Conservation (phyloP, 2,888 invertebrate genomes). For the Colostygia pectinataria region DNA sequence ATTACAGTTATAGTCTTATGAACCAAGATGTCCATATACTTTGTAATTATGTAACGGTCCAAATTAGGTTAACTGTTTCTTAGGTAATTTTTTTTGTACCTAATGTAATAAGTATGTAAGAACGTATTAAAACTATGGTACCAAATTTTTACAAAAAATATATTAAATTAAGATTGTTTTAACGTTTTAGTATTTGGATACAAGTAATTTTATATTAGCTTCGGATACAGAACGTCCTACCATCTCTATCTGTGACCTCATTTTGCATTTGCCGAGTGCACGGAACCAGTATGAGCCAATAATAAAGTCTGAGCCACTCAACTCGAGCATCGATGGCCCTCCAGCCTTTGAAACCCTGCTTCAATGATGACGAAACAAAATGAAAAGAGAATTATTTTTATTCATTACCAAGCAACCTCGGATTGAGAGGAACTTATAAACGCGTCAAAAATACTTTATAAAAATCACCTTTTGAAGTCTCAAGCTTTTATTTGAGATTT, state of each 20-base stretch:
- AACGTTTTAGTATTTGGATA: too few relatives aligned
- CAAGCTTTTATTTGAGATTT: constrained; percentile 28
- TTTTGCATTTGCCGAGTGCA: constrained; percentile 63
- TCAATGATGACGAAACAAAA: constrained; percentile 70
- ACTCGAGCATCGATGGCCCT: constrained; percentile 70
- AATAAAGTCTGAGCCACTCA: constrained; percentile 72
- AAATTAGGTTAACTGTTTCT: too few relatives aligned
- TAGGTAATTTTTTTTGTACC: too few relatives aligned
- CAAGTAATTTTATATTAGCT: constrained; percentile 22
- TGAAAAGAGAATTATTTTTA: constrained; percentile 73
- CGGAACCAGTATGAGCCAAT: constrained; percentile 69
- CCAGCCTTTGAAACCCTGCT: constrained; percentile 63
- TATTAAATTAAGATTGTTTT: too few relatives aligned
- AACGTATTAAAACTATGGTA: too few relatives aligned
- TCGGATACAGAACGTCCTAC: constrained; percentile 35
- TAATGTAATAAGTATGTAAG: too few relatives aligned
- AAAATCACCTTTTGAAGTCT: constrained; percentile 54
- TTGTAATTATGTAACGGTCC: too few relatives aligned
- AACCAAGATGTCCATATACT: too few relatives aligned
- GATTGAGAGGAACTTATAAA: constrained; percentile 53
- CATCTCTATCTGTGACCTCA: constrained; percentile 59
- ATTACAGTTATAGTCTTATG: too few relatives aligned
- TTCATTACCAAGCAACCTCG: constrained; percentile 57
- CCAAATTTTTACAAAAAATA: too few relatives aligned
- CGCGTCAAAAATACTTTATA: constrained; percentile 54